phyloP scores from a whole-genome alignment of 2,113 vertebrate genomes.

The Nothocercus nigrocapillus region DNA sequence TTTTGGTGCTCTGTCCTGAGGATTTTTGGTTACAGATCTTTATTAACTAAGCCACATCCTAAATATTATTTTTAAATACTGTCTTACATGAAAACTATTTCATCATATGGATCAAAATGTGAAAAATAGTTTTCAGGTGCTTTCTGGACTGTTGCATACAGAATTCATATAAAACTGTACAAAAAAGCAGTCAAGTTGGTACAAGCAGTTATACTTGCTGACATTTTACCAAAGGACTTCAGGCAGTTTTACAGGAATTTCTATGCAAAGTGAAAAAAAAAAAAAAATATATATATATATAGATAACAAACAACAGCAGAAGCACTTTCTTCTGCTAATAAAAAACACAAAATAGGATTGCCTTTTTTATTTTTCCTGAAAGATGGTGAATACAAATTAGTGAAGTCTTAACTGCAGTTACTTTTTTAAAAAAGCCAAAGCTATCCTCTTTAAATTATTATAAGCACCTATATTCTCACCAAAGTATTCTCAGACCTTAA shows the following conservation, averaged over 20 bases:
- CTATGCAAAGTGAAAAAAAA: background rate
- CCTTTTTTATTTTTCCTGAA: background rate
- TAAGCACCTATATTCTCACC: background rate
- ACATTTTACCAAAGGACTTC: background rate
- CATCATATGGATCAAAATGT: background rate
- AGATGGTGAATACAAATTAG: background rate
- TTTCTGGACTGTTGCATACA: background rate
- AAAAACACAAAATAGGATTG: background rate
- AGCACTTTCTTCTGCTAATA: background rate
- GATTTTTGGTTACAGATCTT: background rate
- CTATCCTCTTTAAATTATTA: background rate
- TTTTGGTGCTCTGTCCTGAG: background rate
- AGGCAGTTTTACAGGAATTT: background rate
- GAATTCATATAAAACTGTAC: background rate
- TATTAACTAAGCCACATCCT: background rate
- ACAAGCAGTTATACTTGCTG: background rate
- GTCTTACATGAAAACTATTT: background rate
- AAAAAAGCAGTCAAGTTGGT: background rate
- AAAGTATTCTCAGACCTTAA: conserved; percentile 12
- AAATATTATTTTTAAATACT: background rate
- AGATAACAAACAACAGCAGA: background rate
- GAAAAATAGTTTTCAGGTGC: background rate
- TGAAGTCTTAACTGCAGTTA: background rate
- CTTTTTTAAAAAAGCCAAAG: background rate
- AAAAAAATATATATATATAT: background rate